Evolutionary conservation across 2,797 vertebrate genomes (phyloP), one percentile per base, ranked within the genome.

Genomic region (Scleropages formosus): DNA sequence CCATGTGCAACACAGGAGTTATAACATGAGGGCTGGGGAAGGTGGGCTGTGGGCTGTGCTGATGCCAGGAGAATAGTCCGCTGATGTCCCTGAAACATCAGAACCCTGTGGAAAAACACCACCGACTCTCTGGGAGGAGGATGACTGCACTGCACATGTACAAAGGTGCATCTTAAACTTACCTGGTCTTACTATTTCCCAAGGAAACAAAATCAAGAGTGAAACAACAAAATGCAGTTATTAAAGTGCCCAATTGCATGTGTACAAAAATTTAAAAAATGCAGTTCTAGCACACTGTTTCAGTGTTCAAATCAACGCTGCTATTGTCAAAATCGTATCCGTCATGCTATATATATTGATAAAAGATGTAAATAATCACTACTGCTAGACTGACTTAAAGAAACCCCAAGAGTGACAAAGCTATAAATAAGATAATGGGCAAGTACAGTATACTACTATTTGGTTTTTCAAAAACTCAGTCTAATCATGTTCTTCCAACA

Each of bases 121-220:
- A 71, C 26, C 74, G 79, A 73, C 64, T 68, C 22, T 58, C 70
- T 60, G 27, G 63, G 62, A 61, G 24, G 53, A 49, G 56, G 56
- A 58, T 27, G 75, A 59, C n/a, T 66, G 56, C 27, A 62, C 49
- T 66, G 56, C 27, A 62, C 49, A 49, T 59, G 39, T 73, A 47
- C 60, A 24, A 15, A 8, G 61, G 81, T 1, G 60, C 15, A 77
- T 80, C 80, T 78, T 76, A 83, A 80, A 90, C 91, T 93, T 91
- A 92, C 91, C 91, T 82, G 83, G 88, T 72, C 90, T 91, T 86
- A 92, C 83, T 81, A 91, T 90, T 83, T 90, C 86, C 88, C 90
- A 90, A 86, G 91, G 90, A 92, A 91, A 84, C 85, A 84, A 85
- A 86, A 83, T 85, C 86, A 90, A 90, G 83, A 80, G 77, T 61